phyloP scores from a whole-genome alignment of 1,140 invertebrate species.

The Drosophila ficusphila region DNA sequence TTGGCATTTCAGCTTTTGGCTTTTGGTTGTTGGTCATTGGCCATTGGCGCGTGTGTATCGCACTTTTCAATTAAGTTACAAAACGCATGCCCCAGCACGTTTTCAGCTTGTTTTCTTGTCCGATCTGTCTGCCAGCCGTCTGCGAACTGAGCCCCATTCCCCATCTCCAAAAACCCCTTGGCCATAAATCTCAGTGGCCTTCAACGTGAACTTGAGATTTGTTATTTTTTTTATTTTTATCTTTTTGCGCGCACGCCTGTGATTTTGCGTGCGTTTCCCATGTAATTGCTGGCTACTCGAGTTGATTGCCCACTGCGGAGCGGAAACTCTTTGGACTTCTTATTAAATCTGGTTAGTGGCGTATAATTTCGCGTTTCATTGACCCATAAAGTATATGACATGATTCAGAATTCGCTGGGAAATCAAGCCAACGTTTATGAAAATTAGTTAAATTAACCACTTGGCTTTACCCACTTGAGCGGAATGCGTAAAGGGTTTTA shows the following conservation, averaged over 20 bases:
- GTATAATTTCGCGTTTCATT: conserved; percentile 37
- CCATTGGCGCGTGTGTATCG: conserved; percentile 76
- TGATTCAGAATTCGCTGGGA: conserved; percentile 31
- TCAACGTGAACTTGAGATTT: conserved; percentile 74
- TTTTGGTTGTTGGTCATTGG: conserved; percentile 28
- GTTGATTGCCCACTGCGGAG: conserved; percentile 27
- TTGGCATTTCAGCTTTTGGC: conserved; percentile 36
- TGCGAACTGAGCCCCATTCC: neutral
- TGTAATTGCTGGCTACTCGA: conserved; percentile 40
- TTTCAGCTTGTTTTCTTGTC: conserved; percentile 50
- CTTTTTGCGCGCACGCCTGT: conserved; percentile 13
- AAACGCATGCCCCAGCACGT: conserved; percentile 78
- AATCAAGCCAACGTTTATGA: conserved; percentile 13
- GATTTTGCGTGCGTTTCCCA: conserved; percentile 42
- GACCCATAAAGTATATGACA: conserved; percentile 25
- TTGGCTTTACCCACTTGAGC: neutral
- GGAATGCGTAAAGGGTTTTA: conserved; percentile 17
- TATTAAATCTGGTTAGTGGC: conserved; percentile 26
- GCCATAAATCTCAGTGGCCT: conserved; percentile 43
- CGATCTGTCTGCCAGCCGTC: conserved; percentile 1
- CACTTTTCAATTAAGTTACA: conserved; percentile 80
- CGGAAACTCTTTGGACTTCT: conserved; percentile 35
- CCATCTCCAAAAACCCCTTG: conserved; percentile 2
- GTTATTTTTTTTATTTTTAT: conserved; percentile 25
- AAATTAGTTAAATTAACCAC: conserved; percentile 24